Conservation (phyloP, 2,797 vertebrate species). For the Arrhamphus sclerolepis region DNA sequence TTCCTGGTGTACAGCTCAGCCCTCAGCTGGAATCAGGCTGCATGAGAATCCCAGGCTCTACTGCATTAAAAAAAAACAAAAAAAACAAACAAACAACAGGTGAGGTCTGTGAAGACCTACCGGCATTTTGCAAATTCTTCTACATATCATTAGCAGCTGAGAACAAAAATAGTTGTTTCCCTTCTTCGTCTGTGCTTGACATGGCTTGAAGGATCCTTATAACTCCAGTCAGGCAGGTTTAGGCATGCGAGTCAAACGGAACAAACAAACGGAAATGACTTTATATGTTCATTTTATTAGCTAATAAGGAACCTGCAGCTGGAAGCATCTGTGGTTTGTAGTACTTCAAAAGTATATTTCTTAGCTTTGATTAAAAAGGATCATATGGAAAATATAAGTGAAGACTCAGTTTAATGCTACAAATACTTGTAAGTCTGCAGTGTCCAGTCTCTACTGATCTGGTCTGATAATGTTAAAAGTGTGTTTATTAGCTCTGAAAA, state of each 20-base stretch:
- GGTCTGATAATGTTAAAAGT: too few relatives aligned
- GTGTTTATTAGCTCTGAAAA: too few relatives aligned
- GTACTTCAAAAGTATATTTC: too few relatives aligned
- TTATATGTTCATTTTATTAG: background rate
- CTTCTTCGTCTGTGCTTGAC: conserved; percentile 5
- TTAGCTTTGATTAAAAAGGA: too few relatives aligned
- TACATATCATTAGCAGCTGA: background rate
- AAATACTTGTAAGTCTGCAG: too few relatives aligned
- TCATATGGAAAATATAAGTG: too few relatives aligned
- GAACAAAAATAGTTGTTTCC: background rate
- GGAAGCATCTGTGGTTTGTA: too few relatives aligned
- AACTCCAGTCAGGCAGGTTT: conserved; percentile 12
- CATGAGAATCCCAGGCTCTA: conserved; percentile 53
- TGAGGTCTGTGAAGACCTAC: background rate
- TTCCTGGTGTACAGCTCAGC: conserved; percentile 66
- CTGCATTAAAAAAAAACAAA: conserved; percentile 14
- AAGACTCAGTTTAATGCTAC: too few relatives aligned
- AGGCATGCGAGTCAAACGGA: conserved; percentile 19
- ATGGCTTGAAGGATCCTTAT: conserved; percentile 14
- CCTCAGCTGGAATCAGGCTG: conserved; percentile 42
- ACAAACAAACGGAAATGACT: conserved; percentile 18
- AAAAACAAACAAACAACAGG: too few relatives aligned
- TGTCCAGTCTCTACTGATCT: too few relatives aligned
- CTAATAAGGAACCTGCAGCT: background rate
- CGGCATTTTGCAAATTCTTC: conserved; percentile 16